Conservation (phyloP, 2,797 vertebrate genomes). For the Lacerta agilis region DNA sequence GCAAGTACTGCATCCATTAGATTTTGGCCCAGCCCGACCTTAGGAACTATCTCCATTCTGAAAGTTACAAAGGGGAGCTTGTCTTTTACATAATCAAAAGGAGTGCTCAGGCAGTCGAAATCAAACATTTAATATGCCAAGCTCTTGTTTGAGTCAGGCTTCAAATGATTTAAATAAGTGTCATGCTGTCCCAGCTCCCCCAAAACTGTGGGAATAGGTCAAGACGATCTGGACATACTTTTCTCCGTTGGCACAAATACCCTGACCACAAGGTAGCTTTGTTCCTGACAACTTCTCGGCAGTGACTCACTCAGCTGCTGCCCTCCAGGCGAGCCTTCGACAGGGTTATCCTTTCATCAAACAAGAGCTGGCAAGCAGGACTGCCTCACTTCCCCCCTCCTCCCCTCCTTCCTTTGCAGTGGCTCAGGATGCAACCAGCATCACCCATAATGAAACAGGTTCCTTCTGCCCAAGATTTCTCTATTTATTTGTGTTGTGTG, state of each 20-base stretch:
- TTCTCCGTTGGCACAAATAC: slow-evolving; percentile 20
- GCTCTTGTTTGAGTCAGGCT: slow-evolving; percentile 17
- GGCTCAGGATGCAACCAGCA: slow-evolving; percentile 10
- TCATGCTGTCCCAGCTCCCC: slow-evolving; percentile 29
- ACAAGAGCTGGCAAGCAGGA: background rate
- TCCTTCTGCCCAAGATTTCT: background rate
- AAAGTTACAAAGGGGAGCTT: slow-evolving; percentile 12
- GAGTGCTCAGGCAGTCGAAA: slow-evolving; percentile 2
- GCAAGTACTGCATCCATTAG: background rate
- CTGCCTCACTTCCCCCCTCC: background rate
- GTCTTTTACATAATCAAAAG: slow-evolving; percentile 16
- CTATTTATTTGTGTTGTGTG: background rate
- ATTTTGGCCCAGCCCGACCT: slow-evolving; percentile 2
- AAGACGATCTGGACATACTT: slow-evolving; percentile 26
- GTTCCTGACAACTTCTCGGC: slow-evolving; percentile 24
- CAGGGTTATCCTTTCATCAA: slow-evolving; percentile 7
- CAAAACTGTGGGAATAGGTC: slow-evolving; percentile 40
- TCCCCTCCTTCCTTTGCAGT: background rate
- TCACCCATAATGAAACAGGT: slow-evolving; percentile 17
- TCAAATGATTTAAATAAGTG: slow-evolving; percentile 8
- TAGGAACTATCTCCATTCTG: background rate
- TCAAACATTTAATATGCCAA: slow-evolving; percentile 28
- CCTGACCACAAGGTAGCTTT: slow-evolving; percentile 24
- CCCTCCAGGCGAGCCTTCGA: background rate
- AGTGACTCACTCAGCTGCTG: slow-evolving; percentile 3